phyloP scores from a whole-genome alignment of 2,888 invertebrate genomes.

The Drosophila sordidula region DNA sequence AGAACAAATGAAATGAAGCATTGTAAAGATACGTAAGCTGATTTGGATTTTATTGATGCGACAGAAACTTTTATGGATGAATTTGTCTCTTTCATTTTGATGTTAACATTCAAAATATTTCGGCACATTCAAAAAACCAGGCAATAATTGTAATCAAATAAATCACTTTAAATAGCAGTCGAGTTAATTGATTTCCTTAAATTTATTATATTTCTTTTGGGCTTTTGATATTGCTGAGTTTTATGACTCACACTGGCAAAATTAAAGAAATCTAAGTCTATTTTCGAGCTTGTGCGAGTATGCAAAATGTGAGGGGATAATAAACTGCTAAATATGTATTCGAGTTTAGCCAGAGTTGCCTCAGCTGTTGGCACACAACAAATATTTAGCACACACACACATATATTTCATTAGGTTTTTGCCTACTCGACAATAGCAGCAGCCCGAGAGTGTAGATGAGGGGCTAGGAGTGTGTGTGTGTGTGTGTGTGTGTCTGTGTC shows the following conservation, averaged over 20 bases:
- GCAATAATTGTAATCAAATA: neutral
- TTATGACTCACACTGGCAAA: slow-evolving; percentile 11
- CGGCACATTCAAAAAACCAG: no score
- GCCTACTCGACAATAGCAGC: slow-evolving; percentile 53
- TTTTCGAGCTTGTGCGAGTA: slow-evolving; percentile 10
- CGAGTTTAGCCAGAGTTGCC: slow-evolving; percentile 16
- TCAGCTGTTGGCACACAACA: slow-evolving; percentile 31
- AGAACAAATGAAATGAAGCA: no score
- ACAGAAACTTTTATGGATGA: no score
- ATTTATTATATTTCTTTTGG: slow-evolving; percentile 3
- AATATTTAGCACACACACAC: slow-evolving; percentile 24
- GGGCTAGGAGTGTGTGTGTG: neutral
- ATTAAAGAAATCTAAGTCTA: slow-evolving; percentile 19
- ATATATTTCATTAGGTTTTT: slow-evolving; percentile 49
- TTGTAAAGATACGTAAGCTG: no score
- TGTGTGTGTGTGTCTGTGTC: neutral
- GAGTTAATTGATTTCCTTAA: slow-evolving; percentile 16
- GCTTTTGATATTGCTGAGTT: neutral
- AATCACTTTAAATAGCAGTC: neutral
- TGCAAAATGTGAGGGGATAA: slow-evolving; percentile 40
- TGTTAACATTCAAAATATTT: no score
- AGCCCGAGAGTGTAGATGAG: slow-evolving; percentile 4
- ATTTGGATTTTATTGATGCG: no score
- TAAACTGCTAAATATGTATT: slow-evolving; percentile 41
- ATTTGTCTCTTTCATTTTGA: no score